phyloP scores from a whole-genome alignment of 2,113 vertebrate genomes.

The Jacana jacana region DNA sequence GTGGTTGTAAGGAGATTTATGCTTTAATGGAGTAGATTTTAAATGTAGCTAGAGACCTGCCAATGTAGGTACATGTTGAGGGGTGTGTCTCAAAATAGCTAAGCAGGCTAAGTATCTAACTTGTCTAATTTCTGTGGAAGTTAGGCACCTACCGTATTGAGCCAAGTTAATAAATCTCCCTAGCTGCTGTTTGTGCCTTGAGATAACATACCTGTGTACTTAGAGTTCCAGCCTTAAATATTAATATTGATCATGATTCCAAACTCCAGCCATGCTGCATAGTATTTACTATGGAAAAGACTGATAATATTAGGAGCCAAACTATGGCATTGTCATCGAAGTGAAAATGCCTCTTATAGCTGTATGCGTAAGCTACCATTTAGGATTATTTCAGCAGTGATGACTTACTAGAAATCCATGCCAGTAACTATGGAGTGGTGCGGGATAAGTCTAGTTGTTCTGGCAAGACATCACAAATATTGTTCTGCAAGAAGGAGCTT shows the following conservation, averaged over 20 bases:
- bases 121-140: neutral
- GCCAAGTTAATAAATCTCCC: neutral
- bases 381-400: neutral
- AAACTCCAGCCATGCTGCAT: neutral
- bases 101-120: neutral
- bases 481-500: constrained; percentile 10
- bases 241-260: neutral
- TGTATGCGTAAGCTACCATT: neutral
- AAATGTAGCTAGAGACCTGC: neutral
- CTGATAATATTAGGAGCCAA: neutral
- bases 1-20: neutral
- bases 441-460: neutral
- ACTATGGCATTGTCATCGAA: neutral
- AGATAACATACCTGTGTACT: neutral
- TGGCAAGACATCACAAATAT: neutral
- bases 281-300: neutral
- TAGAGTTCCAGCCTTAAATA: neutral
- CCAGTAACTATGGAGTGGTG: neutral
- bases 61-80: neutral
- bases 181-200: neutral
- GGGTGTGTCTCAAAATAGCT: neutral
- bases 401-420: neutral
- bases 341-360: neutral
- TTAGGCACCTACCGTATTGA: neutral
- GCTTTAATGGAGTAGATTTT: neutral